Percentiles rank a stretch among this genome's conserved stretches.
Evolutionary conservation across 2,888 invertebrate species (phyloP).

Genomic region (Lymantria monacha): DNA sequence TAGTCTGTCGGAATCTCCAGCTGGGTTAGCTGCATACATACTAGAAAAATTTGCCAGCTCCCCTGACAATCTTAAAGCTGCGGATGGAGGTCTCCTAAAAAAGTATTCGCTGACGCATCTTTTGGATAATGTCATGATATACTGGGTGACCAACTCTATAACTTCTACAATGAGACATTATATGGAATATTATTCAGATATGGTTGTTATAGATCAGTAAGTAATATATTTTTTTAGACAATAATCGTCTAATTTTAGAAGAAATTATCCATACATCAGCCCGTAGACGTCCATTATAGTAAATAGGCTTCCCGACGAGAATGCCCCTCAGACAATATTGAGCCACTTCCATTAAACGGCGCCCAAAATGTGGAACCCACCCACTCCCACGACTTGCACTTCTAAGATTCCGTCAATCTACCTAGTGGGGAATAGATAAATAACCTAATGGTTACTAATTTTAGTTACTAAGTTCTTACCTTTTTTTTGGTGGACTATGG

Average conservation of each 20-base stretch:
- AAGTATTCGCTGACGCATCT: constrained; percentile 64
- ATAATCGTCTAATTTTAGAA: neutral
- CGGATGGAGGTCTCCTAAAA: constrained; percentile 85
- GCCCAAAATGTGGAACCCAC: no score
- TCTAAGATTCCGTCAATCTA: no score
- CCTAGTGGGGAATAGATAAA: no score
- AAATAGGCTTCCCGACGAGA: neutral
- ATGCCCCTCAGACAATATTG: neutral
- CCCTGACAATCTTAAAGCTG: constrained; percentile 66
- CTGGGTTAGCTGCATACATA: constrained; percentile 94
- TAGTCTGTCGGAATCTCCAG: constrained; percentile 89
- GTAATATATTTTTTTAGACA: constrained; percentile 28
- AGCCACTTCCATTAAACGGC: no score
- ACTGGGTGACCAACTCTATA: constrained; percentile 76
- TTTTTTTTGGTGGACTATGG: no score
- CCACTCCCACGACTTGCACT: no score
- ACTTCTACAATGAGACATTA: constrained; percentile 81
- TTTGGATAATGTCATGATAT: constrained; percentile 81
- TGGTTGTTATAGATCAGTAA: constrained; percentile 53
- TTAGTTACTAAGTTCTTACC: no score
- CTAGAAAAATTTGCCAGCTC: constrained; percentile 92
- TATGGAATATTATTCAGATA: constrained; percentile 76
- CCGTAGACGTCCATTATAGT: no score
- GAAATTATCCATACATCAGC: no score
- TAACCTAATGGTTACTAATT: no score